Evolutionary conservation across 2,113 vertebrate genomes (phyloP), one percentile per base, ranked within the genome.

Genomic region (Ivindomyrus marchei): DNA sequence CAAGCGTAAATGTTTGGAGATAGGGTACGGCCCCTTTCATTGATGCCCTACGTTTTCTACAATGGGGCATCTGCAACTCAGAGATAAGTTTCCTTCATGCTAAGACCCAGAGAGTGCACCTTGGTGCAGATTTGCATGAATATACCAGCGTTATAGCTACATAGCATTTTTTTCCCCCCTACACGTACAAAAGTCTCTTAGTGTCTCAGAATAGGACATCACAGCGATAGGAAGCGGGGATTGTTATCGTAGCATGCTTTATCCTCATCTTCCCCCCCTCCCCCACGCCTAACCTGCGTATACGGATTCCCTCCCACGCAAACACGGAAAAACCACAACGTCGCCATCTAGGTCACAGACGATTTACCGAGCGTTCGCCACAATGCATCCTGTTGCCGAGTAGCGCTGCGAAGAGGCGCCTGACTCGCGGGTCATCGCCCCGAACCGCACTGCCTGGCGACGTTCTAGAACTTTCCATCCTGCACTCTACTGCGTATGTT

Each of bases 161-260:
- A n/a, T 88, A 11, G 56, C n/a, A 21, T 50, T 89, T 77, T 74
- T 42, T 90, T 31, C 17, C 52, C 52, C n/a, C 9, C 49, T 11
- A 3, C 86, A 27, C 11, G 2, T 21, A 50, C 39, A 80, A 49
- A 74, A 24, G 50, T 53, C 49, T 58, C 47, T 90, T 52, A 9
- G n/a, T 9, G 24, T 88, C 42, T 89, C 24, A 46, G 31, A 90
- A 89, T 58, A 47, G 27, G 77, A n/a, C 77, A 46, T 47, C 31
- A 88, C 88, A 91, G 49, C 45, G 45, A 86, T 89, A 89, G 88
- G 90, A 91, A 89, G 88, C 70, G 90, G 11, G 88, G 52, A 52
- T 52, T 31, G 80, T 83, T 70, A 89, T 89, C 88, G 88, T 70
- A 50, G 24, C 42, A 31, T 27, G 45, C 17, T 70, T 47, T 8